Percentiles rank a stretch among this genome's conserved stretches.
Conservation (phyloP, 2,113 vertebrate species). For the Corydoras sp. region DNA sequence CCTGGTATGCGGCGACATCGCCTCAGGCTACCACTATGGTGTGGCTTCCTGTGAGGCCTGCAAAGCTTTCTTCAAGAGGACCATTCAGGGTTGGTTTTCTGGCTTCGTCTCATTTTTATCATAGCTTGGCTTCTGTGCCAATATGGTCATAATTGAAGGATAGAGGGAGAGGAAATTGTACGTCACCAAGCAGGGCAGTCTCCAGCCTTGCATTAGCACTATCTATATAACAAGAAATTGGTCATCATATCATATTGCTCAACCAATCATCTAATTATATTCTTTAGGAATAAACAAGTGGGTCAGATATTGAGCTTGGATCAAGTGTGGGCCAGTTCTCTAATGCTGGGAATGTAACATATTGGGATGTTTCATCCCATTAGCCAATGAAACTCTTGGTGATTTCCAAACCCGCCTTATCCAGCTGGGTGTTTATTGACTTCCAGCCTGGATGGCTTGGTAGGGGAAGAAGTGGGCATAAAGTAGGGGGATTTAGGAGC, state of each 20-base stretch:
- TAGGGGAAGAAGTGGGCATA: conserved; percentile 38
- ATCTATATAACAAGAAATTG: too few species aligned
- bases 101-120: conserved; percentile 33
- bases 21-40: conserved; percentile 97
- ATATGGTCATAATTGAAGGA: too few species aligned
- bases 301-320: conserved; percentile 60
- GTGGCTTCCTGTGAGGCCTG: conserved; percentile 98
- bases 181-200: too few species aligned
- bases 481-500: background rate
- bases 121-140: too few species aligned
- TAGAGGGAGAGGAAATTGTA: too few species aligned
- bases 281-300: conserved; percentile 15
- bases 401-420: conserved; percentile 67
- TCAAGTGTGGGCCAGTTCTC: conserved; percentile 37
- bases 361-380: conserved; percentile 78
- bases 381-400: conserved; percentile 74
- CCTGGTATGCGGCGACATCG: conserved; percentile 97
- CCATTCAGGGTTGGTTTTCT: conserved; percentile 94
- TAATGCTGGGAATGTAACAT: conserved; percentile 66
- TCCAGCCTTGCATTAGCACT: too few species aligned
- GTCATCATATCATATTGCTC: too few species aligned
- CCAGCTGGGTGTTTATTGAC: conserved; percentile 65
- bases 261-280: too few species aligned
- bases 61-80: conserved; percentile 99
- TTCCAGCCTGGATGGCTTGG: conserved; percentile 41